A percentile compares a stretch with the other conserved stretches of the same genome.
These are phyloP conservation scores for Zaprionus camerounensis DNA, from an alignment of 1,140 invertebrate species.

Conservation along the genomic window DNA sequence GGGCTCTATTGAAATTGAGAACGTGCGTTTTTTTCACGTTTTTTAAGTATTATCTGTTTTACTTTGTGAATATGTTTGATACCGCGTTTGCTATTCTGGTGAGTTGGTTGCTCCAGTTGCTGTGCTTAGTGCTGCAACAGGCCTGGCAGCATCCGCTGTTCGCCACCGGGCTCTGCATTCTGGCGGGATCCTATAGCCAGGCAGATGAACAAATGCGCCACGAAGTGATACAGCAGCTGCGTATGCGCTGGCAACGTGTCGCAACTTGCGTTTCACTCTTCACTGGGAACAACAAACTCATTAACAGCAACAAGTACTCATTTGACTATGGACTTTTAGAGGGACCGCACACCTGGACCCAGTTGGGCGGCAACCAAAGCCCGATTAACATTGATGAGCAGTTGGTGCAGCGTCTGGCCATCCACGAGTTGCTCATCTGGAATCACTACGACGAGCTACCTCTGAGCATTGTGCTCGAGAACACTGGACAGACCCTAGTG, in stretches of 20 bases:
- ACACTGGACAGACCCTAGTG: conserved; percentile 76
- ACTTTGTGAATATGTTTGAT: conserved; percentile 53
- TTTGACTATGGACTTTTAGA: conserved; percentile 44
- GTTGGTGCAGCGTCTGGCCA: conserved; percentile 58
- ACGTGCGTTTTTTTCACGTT: conserved; percentile 16
- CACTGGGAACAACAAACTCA: not conserved
- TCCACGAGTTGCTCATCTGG: conserved; percentile 77
- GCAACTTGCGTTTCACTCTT: not conserved
- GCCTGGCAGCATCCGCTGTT: conserved; percentile 58
- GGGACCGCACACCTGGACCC: conserved; percentile 84
- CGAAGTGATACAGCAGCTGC: conserved; percentile 25
- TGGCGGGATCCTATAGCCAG: conserved; percentile 32
- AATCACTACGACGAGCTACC: conserved; percentile 81
- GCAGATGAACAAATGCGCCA: conserved; percentile 40
- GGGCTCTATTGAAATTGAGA: conserved; percentile 10
- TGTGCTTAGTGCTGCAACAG: conserved; percentile 46
- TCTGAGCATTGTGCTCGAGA: conserved; percentile 63
- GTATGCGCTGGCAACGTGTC: conserved; percentile 2
- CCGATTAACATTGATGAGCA: conserved; percentile 84
- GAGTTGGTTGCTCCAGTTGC: conserved; percentile 33
- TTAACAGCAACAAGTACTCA: not conserved
- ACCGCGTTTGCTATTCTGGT: conserved; percentile 54
- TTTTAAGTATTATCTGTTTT: not conserved
- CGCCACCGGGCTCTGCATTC: conserved; percentile 41
- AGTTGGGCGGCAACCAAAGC: conserved; percentile 61